Conservation (phyloP, 2,888 invertebrate species). For the Bimastos eiseni region DNA sequence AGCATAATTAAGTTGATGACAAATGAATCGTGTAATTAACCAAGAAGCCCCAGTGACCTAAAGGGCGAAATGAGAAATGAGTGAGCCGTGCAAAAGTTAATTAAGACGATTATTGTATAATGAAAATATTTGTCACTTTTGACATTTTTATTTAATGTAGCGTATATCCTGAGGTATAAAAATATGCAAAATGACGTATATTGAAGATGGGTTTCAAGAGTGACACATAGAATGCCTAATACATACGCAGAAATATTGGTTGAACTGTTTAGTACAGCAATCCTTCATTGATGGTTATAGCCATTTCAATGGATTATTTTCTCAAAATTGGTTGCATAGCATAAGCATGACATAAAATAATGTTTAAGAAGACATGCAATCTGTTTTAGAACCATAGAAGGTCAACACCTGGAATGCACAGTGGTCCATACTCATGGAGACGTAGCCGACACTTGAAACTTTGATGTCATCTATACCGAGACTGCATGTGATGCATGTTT, state of each 20-base stretch:
- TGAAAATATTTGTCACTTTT: neutral
- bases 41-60: neutral
- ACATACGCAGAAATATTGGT: neutral
- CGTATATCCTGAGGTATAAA: neutral
- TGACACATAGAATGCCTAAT: no score
- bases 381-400: no score
- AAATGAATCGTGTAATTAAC: neutral
- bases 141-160: neutral
- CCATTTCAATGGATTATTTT: neutral
- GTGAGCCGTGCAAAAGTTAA: neutral
- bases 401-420: no score
- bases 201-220: neutral
- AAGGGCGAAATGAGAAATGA: neutral
- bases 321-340: neutral
- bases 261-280: neutral
- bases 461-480: no score
- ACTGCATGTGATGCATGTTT: no score
- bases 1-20: neutral
- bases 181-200: neutral
- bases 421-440: no score
- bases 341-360: no score
- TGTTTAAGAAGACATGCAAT: no score
- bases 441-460: no score
- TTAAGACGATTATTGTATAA: neutral
- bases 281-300: neutral